These are phyloP conservation scores for Serripes groenlandicus DNA, from an alignment of 2,888 invertebrate species.

Conservation along the genomic window DNA sequence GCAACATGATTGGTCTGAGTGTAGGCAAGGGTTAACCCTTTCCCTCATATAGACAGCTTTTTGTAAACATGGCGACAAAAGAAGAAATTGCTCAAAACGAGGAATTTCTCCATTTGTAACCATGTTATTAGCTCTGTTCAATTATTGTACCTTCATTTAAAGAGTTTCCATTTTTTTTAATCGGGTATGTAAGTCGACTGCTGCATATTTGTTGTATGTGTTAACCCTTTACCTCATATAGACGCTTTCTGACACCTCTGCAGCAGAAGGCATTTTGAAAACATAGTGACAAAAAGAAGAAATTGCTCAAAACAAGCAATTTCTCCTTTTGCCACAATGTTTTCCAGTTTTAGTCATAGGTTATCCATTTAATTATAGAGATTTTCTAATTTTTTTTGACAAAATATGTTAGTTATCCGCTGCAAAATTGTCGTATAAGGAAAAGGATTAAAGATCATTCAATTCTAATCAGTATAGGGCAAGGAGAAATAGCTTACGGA, in stretches of 20 bases:
- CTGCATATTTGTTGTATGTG: too few species aligned
- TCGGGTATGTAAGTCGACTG: too few species aligned
- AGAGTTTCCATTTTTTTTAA: too few species aligned
- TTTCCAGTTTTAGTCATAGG: neutral
- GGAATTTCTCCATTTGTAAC: neutral
- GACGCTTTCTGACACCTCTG: neutral
- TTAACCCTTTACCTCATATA: neutral
- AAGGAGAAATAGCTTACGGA: neutral
- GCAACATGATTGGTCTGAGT: too few species aligned
- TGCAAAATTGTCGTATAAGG: too few species aligned
- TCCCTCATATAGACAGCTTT: too few species aligned
- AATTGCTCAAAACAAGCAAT: neutral
- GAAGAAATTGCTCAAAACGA: constrained; percentile 2
- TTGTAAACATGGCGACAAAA: neutral
- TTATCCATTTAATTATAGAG: too few species aligned
- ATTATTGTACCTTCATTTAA: too few species aligned
- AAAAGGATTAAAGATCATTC: neutral
- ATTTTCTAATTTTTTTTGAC: too few species aligned
- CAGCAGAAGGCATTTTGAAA: neutral
- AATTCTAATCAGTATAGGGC: neutral
- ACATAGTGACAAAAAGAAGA: constrained; percentile 8
- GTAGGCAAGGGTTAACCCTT: too few species aligned
- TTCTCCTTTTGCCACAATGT: neutral
- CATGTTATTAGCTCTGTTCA: too few species aligned
- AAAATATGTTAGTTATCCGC: too few species aligned